A percentile compares a stretch with the other conserved stretches of the same genome.
Evolutionary conservation across 1,140 invertebrate genomes (phyloP).

Genomic region (Prorops nasuta): DNA sequence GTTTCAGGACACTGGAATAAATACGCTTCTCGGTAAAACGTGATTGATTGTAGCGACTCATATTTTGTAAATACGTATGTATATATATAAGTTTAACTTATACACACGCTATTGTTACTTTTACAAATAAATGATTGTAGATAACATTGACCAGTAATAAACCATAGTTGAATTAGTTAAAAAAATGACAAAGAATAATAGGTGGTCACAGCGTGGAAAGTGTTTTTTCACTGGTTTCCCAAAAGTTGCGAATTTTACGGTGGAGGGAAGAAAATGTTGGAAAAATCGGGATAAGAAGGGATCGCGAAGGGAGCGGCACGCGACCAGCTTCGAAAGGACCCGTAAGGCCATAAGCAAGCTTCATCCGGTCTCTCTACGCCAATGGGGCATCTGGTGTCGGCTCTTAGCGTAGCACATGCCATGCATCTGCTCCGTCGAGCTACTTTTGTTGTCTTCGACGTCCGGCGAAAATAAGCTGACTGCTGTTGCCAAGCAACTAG

Average conservation of each 20-base stretch:
- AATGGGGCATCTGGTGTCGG: slow-evolving; percentile 54
- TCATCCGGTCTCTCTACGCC: slow-evolving; percentile 42
- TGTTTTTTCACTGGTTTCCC: too few species aligned
- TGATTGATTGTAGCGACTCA: too few species aligned
- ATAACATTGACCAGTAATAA: slow-evolving; percentile 45
- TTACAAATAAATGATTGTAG: slow-evolving; percentile 49
- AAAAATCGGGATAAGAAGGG: too few species aligned
- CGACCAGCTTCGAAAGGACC: slow-evolving; percentile 27
- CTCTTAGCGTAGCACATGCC: slow-evolving; percentile 49
- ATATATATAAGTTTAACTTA: slow-evolving; percentile 50
- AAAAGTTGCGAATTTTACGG: too few species aligned
- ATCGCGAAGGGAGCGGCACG: slow-evolving; percentile 25
- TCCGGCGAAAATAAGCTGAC: slow-evolving; percentile 33
- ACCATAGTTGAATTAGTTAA: slow-evolving; percentile 35
- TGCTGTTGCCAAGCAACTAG: slow-evolving; percentile 39
- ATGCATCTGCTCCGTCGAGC: slow-evolving; percentile 47
- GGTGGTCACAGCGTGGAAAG: too few species aligned
- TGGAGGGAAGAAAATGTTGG: too few species aligned
- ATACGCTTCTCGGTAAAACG: too few species aligned
- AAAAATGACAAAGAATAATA: too few species aligned
- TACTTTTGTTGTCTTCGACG: slow-evolving; percentile 48
- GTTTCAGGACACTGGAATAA: too few species aligned
- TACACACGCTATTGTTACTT: slow-evolving; percentile 50
- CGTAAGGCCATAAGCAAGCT: slow-evolving; percentile 8
- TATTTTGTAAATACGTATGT: slow-evolving; percentile 46